Conservation (phyloP, 2,888 invertebrate genomes). For the Macrophya alboannulata region DNA sequence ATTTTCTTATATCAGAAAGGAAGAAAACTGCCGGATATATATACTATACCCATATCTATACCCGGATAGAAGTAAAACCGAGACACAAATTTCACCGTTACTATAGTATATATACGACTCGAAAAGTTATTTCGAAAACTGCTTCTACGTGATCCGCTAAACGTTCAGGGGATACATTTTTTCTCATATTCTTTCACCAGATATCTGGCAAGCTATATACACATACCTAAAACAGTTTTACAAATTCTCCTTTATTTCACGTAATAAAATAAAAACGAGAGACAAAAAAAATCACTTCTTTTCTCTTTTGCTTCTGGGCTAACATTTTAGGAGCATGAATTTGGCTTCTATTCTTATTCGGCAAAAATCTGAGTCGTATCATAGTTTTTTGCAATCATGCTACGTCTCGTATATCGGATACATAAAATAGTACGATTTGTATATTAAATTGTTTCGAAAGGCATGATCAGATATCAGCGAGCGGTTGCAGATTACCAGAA, state of each 20-base stretch:
- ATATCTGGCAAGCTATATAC: neutral
- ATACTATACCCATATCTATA: no score
- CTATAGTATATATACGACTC: neutral
- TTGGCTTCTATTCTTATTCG: no score
- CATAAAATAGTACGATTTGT: no score
- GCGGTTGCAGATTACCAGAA: slow-evolving; percentile 4
- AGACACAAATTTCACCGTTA: no score
- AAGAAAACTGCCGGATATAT: neutral
- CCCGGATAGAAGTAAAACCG: no score
- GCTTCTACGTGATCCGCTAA: slow-evolving; percentile 47
- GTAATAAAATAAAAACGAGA: no score
- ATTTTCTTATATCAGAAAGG: slow-evolving; percentile 27
- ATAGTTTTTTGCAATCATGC: neutral
- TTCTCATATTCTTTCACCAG: neutral
- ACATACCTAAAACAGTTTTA: neutral
- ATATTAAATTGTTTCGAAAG: neutral
- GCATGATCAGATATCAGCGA: neutral
- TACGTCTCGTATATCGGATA: no score
- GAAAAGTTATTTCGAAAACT: slow-evolving; percentile 32
- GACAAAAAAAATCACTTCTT: no score
- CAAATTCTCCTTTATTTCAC: no score
- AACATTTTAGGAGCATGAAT: no score
- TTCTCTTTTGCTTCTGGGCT: no score
- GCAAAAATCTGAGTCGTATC: no score
- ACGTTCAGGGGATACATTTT: slow-evolving; percentile 25